Base-by-base conservation (phyloP, 1,140 invertebrate species). In the Brachionus rubens region DNA sequence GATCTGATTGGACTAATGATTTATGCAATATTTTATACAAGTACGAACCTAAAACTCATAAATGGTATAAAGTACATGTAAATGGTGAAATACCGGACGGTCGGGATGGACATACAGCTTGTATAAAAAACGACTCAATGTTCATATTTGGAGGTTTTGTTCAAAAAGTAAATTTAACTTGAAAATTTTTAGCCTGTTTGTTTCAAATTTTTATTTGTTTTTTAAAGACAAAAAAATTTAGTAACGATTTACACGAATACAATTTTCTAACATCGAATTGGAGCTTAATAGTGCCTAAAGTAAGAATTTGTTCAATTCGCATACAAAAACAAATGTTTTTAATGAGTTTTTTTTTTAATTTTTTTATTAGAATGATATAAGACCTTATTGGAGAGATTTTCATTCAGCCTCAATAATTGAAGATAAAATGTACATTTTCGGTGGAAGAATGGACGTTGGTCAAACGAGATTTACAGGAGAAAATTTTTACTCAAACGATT, bases 71-170 rank as follows among this genome's bases (percentile, higher is more conserved):
- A 40, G 89, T 91, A 9, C 33, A 80, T 77, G 88, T 90, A 0
- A 84, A 83, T 4, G 92, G 92, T 0, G 82, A 82, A 12, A 83
- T 89, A 50, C 93, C 93, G 0, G 88, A 88, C 68, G 89, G 91
- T 0, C 87, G 92, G 79, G 93, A 96, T 86, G 93, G 93, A 0
- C 93, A 96, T 83, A 90, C 91, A 14, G 92, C 92, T 2, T 92
- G 91, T 82, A 85, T 94, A 7, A 89, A 92, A 76, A 86, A 87
- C 76, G 86, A 91, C 79, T 88, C 88, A 79, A 95, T 96, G 92
- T 93, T 90, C 80, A 90, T 95, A 70, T 95, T 93, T 86, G 93
- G 92, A 24, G 93, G 93, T 5, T 94, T 41, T 54, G 76, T 50
- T 14, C 21, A 68, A 65, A 50, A 47, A 30, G 56, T 70, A 70